Percentiles rank a stretch among this genome's conserved stretches.
These are phyloP conservation scores for Zingel zingel DNA, from an alignment of 2,113 vertebrate genomes.

Conservation along the genomic window DNA sequence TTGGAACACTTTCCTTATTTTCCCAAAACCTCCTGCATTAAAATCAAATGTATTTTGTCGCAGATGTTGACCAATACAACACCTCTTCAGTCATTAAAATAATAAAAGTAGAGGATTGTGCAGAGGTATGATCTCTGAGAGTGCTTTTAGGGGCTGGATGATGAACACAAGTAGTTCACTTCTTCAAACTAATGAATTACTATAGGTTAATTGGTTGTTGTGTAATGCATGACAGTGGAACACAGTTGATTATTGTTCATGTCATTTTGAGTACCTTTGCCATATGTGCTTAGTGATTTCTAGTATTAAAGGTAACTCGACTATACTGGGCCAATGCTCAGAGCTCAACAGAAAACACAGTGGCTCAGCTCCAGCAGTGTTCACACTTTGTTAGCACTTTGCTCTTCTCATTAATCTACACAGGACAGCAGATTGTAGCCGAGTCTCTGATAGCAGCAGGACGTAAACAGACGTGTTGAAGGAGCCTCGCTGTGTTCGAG, in stretches of 20 bases:
- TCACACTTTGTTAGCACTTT: slow-evolving; percentile 50
- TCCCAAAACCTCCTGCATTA: neutral
- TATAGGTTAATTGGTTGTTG: neutral
- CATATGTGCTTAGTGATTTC: neutral
- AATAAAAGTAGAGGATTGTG: neutral
- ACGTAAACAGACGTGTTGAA: slow-evolving; percentile 27
- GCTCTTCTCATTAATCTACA: slow-evolving; percentile 35
- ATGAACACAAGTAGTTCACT: too few relatives aligned
- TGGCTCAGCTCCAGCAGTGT: neutral
- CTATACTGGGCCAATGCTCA: too few relatives aligned
- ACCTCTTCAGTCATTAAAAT: neutral
- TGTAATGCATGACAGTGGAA: neutral
- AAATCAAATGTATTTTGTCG: neutral
- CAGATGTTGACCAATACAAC: neutral
- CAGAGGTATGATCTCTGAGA: neutral
- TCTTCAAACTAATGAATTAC: neutral
- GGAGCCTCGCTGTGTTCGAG: slow-evolving; percentile 19
- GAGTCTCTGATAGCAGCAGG: slow-evolving; percentile 39
- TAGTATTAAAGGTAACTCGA: neutral
- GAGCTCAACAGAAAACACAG: neutral
- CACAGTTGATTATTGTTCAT: neutral
- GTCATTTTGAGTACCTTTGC: neutral
- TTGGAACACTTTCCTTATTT: neutral
- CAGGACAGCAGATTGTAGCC: slow-evolving; percentile 39
- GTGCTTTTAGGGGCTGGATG: neutral